Conservation (phyloP, 1,140 invertebrate species). For the Drosophila subpulchrella region DNA sequence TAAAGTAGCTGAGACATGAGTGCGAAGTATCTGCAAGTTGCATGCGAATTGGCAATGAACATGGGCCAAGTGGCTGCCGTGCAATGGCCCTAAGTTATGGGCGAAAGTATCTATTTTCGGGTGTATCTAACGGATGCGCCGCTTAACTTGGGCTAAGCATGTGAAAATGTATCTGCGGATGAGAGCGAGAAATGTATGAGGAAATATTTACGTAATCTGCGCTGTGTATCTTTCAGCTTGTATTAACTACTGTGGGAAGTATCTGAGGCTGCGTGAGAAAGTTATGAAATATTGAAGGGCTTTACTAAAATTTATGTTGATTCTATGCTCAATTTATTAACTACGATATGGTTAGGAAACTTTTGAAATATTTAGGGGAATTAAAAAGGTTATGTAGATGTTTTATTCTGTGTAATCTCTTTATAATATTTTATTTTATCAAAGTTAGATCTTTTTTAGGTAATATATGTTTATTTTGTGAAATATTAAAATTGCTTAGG, state of each 20-base stretch:
- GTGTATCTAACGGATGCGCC: conserved; percentile 39
- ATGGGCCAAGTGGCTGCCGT: conserved; percentile 26
- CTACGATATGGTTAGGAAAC: background rate
- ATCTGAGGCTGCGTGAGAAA: conserved; percentile 28
- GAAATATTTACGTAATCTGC: conserved; percentile 30
- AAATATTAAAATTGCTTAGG: too few species aligned
- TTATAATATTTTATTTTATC: too few species aligned
- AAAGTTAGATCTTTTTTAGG: too few species aligned
- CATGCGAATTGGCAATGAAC: conserved; percentile 73
- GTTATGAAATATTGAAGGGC: conserved; percentile 15
- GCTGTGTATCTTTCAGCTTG: conserved; percentile 21
- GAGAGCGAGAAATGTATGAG: conserved; percentile 11
- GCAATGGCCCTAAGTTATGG: conserved; percentile 23
- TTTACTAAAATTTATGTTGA: conserved; percentile 8
- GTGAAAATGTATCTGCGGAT: conserved; percentile 34
- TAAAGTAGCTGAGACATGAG: conserved; percentile 74
- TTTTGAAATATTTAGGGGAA: background rate
- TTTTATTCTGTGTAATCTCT: background rate
- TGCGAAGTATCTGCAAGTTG: conserved; percentile 60
- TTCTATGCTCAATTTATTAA: conserved; percentile 3
- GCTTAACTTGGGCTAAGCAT: conserved; percentile 32
- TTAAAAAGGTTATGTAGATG: background rate
- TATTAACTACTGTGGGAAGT: conserved; percentile 16
- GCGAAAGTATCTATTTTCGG: conserved; percentile 41
- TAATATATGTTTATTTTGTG: too few species aligned